Base-by-base conservation (phyloP, 2,113 vertebrate species). In the Anhinga rufa region DNA sequence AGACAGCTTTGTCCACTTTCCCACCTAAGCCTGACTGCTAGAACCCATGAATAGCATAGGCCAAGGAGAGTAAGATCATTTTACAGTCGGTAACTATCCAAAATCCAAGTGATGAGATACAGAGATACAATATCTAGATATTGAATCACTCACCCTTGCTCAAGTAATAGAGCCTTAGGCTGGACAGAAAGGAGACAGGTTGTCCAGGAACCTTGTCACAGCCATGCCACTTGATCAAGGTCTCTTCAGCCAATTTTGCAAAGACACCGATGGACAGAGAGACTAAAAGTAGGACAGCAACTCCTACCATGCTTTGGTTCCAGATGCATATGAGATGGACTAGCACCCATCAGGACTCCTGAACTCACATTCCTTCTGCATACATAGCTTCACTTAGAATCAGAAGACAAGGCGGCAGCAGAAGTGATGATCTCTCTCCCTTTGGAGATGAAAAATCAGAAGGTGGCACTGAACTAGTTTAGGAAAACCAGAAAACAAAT, bases 401-500 rank as follows among this genome's bases (percentile, higher is more conserved):
- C 4, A 9, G 57, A 88, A 81, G 78, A 62, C 18, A 66, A 84
- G 77, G 36, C 16, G 3, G 51, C 38, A 92, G 36, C 17, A 29
- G 0, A 0, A 70, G 28, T 17, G 1, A 90, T 21, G 42, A 19
- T 60, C n/a, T 82, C 57, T 68, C 42, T 82, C 44, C 34, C 65
- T 87, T 82, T 55, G 42, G 54, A 91, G 84, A 44, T 52, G 8
- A 70, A 89, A 88, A 90, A 78, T 29, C 57, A 74, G 78, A 86
- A 34, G 14, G 57, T 62, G 52, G 24, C 54, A 89, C 4, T 92
- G 91, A 94, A 87, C 61, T 74, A 55, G 25, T 40, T 75, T 55
- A 77, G 32, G 62, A 91, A 74, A 90, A 95, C 17, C 38, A 77
- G 70, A 87, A 96, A 94, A 95, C 83, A 86, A 96, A 95, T 79